phyloP scores from a whole-genome alignment of 92 coral and sea anemone species.

The Phenganax marumi region DNA sequence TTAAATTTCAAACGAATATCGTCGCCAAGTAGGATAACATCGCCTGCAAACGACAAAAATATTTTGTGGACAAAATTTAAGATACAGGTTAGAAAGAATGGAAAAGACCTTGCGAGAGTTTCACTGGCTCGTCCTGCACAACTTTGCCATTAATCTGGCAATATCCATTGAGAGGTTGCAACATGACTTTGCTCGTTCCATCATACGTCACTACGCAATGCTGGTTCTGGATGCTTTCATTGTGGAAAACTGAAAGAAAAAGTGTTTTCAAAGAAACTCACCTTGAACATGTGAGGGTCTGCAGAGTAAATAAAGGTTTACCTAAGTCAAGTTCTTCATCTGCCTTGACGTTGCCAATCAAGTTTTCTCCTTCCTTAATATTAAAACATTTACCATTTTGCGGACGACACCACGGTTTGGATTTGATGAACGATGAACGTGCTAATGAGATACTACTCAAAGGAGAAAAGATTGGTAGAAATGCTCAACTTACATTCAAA shows the following conservation, averaged over 20 bases:
- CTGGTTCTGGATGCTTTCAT: constrained; percentile 78
- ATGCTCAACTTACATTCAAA: constrained; percentile 64
- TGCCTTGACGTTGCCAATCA: constrained; percentile 81
- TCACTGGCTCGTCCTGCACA: constrained; percentile 63
- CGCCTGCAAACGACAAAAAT: constrained; percentile 56
- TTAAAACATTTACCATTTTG: too few species aligned
- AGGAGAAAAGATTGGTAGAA: background rate
- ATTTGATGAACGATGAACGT: too few species aligned
- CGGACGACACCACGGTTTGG: too few species aligned
- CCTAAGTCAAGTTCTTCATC: constrained; percentile 83
- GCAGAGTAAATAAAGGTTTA: constrained; percentile 15
- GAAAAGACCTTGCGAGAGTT: constrained; percentile 76
- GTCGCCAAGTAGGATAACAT: constrained; percentile 89
- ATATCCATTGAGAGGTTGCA: constrained; percentile 67
- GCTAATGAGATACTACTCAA: too few species aligned
- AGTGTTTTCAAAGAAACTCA: too few species aligned
- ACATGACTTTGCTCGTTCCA: constrained; percentile 63
- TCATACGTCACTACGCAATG: constrained; percentile 78
- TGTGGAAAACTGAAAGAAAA: constrained; percentile 65
- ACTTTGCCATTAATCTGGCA: constrained; percentile 83
- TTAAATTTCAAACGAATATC: constrained; percentile 87
- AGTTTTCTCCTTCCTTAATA: constrained; percentile 80
- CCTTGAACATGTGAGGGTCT: too few species aligned
- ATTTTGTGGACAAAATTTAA: background rate
- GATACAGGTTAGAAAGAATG: background rate